Evolutionary conservation across 2,888 invertebrate genomes (phyloP), one percentile per base, ranked within the genome.

Genomic region (Melieria omissa): DNA sequence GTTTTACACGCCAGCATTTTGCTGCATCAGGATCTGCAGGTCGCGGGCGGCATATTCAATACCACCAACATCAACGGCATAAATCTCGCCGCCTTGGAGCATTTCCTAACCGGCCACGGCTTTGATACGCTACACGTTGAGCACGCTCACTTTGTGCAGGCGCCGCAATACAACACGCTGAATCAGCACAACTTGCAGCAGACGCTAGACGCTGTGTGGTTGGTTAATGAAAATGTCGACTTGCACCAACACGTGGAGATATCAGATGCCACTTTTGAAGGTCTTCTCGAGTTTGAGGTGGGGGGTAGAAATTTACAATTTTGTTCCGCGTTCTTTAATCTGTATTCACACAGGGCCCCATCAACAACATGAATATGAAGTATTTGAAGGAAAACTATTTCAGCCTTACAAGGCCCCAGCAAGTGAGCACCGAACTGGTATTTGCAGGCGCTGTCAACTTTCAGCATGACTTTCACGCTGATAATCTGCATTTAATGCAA

Each of bases 341-440:
- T 46, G 52, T 63, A 60, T 5, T 12, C 55, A 63, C 54, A 72
- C 71, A 91, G 90, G 89, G 89, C 42, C 81, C 80, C 4, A 76
- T 90, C 1, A 88, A 88, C 77, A 88, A 87, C 44, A 83, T 88
- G 10, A 82, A 88, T 76, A 78, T 91, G 65, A 81, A 85, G 7
- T 83, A 87, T 76, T 78, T 91, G 57, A 82, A 85, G 16, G 78
- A 87, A 14, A 88, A 88, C 78, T 90, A 90, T 74, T 86, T 91
- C 62, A 90, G 90, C 78, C 88, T 88, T 78, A 85, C 88, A 5
- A 85, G 83, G 69, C 79, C 86, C 44, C 90, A 90, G 84, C 83
- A 80, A 14, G 83, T 90, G 47, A 77, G 80, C 5, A 86, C 87
- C 9, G 81, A 83, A 62, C 83, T 89, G 73, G 78, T 83, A 52